Evolutionary conservation across 1,140 invertebrate genomes (phyloP), one percentile per base, ranked within the genome.

Genomic region (Aphaenogaster floridana): DNA sequence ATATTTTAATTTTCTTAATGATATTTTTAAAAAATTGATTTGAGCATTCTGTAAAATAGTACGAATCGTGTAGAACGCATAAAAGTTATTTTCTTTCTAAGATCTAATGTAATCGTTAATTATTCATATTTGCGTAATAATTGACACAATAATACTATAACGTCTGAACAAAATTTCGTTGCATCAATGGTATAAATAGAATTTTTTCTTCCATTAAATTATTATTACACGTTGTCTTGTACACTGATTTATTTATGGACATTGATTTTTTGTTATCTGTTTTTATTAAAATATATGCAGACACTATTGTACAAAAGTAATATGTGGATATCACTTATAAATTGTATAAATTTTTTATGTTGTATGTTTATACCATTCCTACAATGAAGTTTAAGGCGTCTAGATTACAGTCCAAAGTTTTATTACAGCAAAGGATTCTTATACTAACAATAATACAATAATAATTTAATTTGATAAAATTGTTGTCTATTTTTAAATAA

Each of bases 321-420:
- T 11, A 59, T 39, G 59, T 17, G 28, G 8, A 83, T 83, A 45
- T 45, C 28, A 28, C 28, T 28, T 28, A 28, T 28, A 28, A 28
- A 1, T 42, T 77, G 45, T 66, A 74, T 50, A 79, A 66, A 86
- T n/a, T 66, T 77, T 64, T 79, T 66, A 86, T 45, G 28, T 86
- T 83, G 45, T 86, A 81, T 91, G 87, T 92, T 93, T 93, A 88
- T 93, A 92, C 91, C 88, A 92, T 91, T 91, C 85, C 88, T 91
- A 92, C 92, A 93, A 92, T 90, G 92, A 93, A 93, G 84, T 91
- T 92, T 79, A 76, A 52, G n/a, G 77, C 66, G 86, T 88, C 90
- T 91, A 52, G 88, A 91, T 86, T 86, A 91, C 87, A 90, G 89
- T 91, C 88, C 90, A 92, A 77, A 72, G 89, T 93, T 92, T 90